Percentiles rank a stretch among this genome's conserved stretches.
Conservation (phyloP, 2,888 invertebrate species). For the Andricus curvator region DNA sequence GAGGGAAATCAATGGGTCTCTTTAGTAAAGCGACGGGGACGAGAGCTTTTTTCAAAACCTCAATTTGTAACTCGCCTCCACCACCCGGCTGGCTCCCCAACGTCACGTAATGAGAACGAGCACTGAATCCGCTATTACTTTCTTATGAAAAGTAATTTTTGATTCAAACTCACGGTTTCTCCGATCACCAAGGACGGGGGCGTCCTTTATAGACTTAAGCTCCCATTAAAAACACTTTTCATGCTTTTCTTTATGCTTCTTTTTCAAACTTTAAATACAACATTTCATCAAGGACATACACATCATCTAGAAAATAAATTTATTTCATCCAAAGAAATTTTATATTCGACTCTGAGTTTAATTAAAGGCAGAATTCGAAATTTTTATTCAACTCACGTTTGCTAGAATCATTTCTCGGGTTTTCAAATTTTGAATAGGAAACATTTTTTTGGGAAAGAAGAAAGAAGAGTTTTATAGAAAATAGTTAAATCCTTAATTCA, state of each 20-base stretch:
- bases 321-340: background rate
- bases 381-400: background rate
- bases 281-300: background rate
- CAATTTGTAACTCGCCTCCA: constrained; percentile 64
- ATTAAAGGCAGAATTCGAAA: background rate
- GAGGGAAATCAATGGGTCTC: constrained; percentile 73
- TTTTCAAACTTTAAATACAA: constrained; percentile 3
- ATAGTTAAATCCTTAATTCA: no score
- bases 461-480: no score
- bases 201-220: constrained; percentile 6
- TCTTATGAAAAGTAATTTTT: constrained; percentile 67
- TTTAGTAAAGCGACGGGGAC: constrained; percentile 64
- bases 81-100: constrained; percentile 46
- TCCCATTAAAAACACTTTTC: constrained; percentile 32
- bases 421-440: no score
- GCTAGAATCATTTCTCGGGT: background rate
- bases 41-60: constrained; percentile 68
- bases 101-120: constrained; percentile 68
- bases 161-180: constrained; percentile 45
- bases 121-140: constrained; percentile 69
- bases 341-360: background rate
- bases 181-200: constrained; percentile 44
- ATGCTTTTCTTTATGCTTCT: constrained; percentile 8
- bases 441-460: no score
- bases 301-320: background rate